Conservation (phyloP, 2,113 vertebrate genomes). For the Tinamus guttatus region DNA sequence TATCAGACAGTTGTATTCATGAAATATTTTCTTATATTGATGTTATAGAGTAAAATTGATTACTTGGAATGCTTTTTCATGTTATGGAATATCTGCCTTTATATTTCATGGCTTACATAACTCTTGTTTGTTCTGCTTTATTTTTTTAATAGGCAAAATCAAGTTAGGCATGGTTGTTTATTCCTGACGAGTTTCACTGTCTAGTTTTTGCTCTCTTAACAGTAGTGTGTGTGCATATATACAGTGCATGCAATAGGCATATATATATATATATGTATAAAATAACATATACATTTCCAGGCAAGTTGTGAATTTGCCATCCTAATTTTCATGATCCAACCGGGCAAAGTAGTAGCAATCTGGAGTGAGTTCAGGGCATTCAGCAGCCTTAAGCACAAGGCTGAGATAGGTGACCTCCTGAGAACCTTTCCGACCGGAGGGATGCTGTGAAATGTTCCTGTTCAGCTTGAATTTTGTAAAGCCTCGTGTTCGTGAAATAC, state of each 20-base stretch:
- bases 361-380: background rate
- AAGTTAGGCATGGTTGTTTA: background rate
- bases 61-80: background rate
- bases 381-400: background rate
- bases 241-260: too few species aligned
- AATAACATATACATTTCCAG: background rate
- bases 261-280: background rate
- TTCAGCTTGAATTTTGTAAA: background rate
- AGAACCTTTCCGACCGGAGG: slow-evolving; percentile 8
- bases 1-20: background rate
- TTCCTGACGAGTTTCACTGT: background rate
- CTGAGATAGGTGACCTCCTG: slow-evolving; percentile 1
- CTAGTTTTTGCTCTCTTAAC: background rate
- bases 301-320: background rate
- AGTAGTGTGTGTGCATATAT: background rate
- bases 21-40: background rate
- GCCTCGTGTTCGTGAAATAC: background rate
- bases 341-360: background rate
- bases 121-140: background rate
- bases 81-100: background rate
- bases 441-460: background rate
- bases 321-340: background rate
- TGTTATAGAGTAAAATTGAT: background rate
- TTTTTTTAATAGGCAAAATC: background rate
- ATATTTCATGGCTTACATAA: background rate